Base-by-base conservation (phyloP, 2,113 vertebrate species). In the Acrocephalus kingi region DNA sequence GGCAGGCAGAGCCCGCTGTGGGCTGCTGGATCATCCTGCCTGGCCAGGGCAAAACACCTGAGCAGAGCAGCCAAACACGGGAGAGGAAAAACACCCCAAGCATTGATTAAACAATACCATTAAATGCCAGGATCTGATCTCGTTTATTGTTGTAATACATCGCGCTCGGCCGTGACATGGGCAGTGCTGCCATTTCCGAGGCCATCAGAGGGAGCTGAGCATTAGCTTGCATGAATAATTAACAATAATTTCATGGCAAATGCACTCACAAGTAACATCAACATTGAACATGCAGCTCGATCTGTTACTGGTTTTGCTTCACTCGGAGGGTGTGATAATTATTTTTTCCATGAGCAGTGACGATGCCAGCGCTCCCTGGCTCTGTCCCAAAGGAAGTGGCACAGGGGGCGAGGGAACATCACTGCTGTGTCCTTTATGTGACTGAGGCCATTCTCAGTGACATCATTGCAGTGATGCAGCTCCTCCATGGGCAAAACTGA, bases 211-310 rank as follows among this genome's bases (percentile, higher is more conserved):
- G 80, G 35, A 93, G 67, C 90, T 12, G 88, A 93, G 92, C 79
- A 52, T 95, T 94, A 93, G 88, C 85, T 5, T 6, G 45, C 58
- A 92, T 96, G 93, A 92, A 95, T 96, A 97, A 95, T 90, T 95
- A 90, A 86, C 90, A 88, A 81, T 87, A 64, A 94, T 96, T 95
- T 94, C 94, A 93, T 74, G 85, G 92, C 83, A 88, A 94, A 84
- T 90, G 83, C 68, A 46, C 76, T 96, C 64, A 0, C 87, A 93
- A 90, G 93, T 67, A 80, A 84, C 95, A 78, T 90, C 59, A 90
- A 41, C 88, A 25, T 9, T 23, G 94, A 93, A 88, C 78, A 59
- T 8, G 76, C 64, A 54, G 79, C 90, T 86, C 16, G 19, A 74
- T 73, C 83, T 87, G 83, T 90, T 68, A 22, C 73, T 74, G 72